phyloP scores from a whole-genome alignment of 1,140 invertebrate genomes.

The Drosophila tristis region DNA sequence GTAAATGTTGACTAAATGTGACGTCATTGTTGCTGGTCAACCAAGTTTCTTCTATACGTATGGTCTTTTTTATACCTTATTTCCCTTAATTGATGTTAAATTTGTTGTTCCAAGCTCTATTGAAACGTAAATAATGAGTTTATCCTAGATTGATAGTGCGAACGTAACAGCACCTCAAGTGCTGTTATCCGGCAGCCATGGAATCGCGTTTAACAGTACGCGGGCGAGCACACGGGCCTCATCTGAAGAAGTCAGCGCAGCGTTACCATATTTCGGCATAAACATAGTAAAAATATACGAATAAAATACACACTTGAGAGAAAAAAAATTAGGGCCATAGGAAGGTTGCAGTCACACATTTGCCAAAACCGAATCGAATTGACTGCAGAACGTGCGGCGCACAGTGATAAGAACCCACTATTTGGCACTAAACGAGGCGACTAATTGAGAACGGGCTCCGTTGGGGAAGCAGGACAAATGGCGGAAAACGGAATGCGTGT shows the following conservation, averaged over 20 bases:
- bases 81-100: too few relatives aligned
- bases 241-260: not conserved
- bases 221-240: constrained; percentile 10
- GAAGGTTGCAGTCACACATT: constrained; percentile 75
- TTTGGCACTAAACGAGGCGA: constrained; percentile 34
- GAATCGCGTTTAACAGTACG: constrained; percentile 8
- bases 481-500: constrained; percentile 83
- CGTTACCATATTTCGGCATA: constrained; percentile 26
- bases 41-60: too few relatives aligned
- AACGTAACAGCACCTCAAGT: constrained; percentile 7
- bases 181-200: not conserved
- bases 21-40: too few relatives aligned
- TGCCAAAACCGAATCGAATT: constrained; percentile 63
- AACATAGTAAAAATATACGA: constrained; percentile 44
- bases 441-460: not conserved
- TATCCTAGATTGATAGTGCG: too few relatives aligned
- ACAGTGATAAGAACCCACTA: constrained; percentile 21
- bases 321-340: constrained; percentile 80
- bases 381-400: constrained; percentile 42
- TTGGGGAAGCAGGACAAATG: constrained; percentile 70
- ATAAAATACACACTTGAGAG: constrained; percentile 64
- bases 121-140: too few relatives aligned
- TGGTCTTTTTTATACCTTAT: too few relatives aligned
- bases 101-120: too few relatives aligned
- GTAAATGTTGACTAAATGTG: too few relatives aligned